Percentiles rank a stretch among this genome's conserved stretches.
phyloP scores from a whole-genome alignment of 2,113 vertebrate genomes.

The Crocuta crocuta region DNA sequence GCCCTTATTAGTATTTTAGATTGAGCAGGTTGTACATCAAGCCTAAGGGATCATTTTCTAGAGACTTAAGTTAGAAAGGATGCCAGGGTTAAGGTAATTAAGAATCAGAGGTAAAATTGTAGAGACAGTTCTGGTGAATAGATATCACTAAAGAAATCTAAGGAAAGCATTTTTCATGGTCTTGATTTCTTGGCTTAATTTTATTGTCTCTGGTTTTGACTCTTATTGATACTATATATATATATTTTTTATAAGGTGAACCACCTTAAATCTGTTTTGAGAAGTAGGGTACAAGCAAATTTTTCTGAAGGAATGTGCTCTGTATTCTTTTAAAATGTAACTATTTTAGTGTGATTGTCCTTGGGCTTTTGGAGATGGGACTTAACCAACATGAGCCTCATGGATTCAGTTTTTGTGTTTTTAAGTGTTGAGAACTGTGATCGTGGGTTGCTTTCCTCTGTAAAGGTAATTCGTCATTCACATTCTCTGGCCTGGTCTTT shows the following conservation, averaged over 20 bases:
- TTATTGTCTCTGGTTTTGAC: background rate
- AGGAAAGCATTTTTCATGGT: background rate
- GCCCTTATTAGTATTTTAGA: background rate
- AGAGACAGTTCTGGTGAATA: background rate
- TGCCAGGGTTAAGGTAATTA: background rate
- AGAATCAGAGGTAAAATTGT: background rate
- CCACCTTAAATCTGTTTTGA: background rate
- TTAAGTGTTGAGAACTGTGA: background rate
- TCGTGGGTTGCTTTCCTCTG: background rate
- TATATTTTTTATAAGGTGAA: background rate
- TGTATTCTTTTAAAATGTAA: background rate
- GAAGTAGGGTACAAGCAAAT: background rate
- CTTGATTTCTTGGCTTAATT: slow-evolving; percentile 18
- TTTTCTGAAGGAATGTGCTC: background rate
- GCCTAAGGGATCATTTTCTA: background rate
- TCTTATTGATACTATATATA: background rate
- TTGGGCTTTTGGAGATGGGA: background rate
- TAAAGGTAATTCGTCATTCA: background rate
- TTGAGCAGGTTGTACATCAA: background rate
- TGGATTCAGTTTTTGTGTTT: background rate
- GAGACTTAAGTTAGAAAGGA: background rate
- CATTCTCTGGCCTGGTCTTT: background rate
- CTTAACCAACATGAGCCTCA: background rate
- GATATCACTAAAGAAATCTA: background rate
- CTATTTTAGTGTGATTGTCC: background rate